These are phyloP conservation scores for Aquatica leii DNA, from an alignment of 2,888 invertebrate species.

Conservation along the genomic window DNA sequence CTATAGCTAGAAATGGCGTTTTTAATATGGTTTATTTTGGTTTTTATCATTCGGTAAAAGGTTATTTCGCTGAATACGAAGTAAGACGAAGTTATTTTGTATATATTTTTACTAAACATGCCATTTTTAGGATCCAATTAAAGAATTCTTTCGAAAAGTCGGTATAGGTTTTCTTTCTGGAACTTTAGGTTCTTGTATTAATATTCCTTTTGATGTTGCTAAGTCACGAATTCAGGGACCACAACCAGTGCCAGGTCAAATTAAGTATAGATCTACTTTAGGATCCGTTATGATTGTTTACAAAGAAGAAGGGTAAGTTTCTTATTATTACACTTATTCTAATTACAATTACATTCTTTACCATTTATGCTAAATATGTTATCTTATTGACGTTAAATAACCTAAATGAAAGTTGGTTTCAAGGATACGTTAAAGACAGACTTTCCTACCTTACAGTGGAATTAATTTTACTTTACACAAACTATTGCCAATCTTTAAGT, in stretches of 20 bases:
- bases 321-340: background rate
- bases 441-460: too few species aligned
- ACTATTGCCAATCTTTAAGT: too few species aligned
- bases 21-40: conserved; percentile 97
- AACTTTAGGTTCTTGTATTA: conserved; percentile 83
- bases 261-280: conserved; percentile 82
- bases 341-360: too few species aligned
- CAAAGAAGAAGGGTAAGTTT: conserved; percentile 84
- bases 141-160: conserved; percentile 79
- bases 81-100: conserved; percentile 57
- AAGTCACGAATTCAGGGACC: conserved; percentile 96
- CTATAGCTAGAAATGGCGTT: conserved; percentile 86
- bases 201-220: conserved; percentile 96
- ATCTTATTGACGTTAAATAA: too few species aligned
- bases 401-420: too few species aligned
- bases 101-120: too few species aligned
- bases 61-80: conserved; percentile 71
- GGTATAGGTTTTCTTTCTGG: conserved; percentile 88
- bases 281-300: conserved; percentile 78
- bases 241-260: conserved; percentile 74
- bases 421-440: too few species aligned
- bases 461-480: too few species aligned
- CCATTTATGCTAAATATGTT: too few species aligned
- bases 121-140: conserved; percentile 69
- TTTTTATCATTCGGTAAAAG: conserved; percentile 92